Conservation (phyloP, 2,113 vertebrate genomes). For the Casuarius casuarius region DNA sequence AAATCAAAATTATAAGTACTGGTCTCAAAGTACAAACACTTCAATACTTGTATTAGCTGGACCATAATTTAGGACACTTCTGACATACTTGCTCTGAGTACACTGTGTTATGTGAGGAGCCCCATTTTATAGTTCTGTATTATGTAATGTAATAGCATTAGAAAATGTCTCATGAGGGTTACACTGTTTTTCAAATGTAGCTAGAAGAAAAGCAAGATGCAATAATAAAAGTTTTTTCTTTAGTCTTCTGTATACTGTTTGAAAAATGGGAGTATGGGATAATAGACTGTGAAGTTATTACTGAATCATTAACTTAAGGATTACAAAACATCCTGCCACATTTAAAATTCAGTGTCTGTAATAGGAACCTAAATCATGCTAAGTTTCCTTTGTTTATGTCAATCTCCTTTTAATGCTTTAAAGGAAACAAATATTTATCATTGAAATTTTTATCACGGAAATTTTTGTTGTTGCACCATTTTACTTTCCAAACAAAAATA, state of each 20-base stretch:
- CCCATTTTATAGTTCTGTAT: neutral
- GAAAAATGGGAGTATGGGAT: neutral
- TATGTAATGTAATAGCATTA: neutral
- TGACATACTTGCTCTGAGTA: neutral
- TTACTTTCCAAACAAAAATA: neutral
- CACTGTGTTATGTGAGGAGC: neutral
- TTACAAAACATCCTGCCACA: neutral
- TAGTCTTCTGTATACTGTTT: neutral
- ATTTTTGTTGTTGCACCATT: neutral
- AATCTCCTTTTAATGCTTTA: neutral
- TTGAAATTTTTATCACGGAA: no score
- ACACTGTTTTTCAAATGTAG: neutral
- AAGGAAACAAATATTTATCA: neutral
- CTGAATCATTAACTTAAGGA: neutral
- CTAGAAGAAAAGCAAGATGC: neutral
- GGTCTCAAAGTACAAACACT: neutral
- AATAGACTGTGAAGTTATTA: neutral
- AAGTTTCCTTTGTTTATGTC: neutral
- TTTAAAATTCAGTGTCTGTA: neutral
- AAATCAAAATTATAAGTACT: neutral
- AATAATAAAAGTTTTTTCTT: neutral
- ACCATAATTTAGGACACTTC: neutral
- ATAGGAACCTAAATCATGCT: neutral
- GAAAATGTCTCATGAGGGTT: neutral
- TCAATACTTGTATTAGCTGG: neutral